Conservation (phyloP, 2,888 invertebrate genomes). For the Hesperia comma region DNA sequence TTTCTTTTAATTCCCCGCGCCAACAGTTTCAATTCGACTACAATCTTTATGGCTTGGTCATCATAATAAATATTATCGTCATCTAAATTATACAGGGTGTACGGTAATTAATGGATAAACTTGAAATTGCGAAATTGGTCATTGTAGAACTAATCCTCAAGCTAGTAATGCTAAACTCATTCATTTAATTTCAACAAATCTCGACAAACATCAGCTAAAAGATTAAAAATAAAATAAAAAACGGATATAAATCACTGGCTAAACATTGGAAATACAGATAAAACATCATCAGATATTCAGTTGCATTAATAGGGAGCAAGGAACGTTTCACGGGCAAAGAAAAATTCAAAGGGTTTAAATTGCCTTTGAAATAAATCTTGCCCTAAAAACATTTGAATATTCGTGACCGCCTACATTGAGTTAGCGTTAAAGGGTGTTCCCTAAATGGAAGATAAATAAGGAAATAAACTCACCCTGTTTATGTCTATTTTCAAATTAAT, state of each 20-base stretch:
- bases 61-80: too few species aligned
- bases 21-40: too few species aligned
- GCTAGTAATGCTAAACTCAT: too few species aligned
- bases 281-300: conserved; percentile 1
- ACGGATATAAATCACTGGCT: background rate
- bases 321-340: conserved; percentile 35
- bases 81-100: too few species aligned
- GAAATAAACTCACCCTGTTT: conserved; percentile 46
- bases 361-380: conserved; percentile 17
- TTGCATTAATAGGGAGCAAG: conserved; percentile 2
- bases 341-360: conserved; percentile 39
- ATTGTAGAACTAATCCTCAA: too few species aligned
- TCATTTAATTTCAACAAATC: too few species aligned
- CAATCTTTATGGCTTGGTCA: too few species aligned
- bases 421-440: conserved; percentile 35
- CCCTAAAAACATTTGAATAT: conserved; percentile 16
- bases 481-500: conserved; percentile 62
- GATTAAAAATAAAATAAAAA: background rate
- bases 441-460: conserved; percentile 46
- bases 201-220: too few species aligned
- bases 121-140: too few species aligned
- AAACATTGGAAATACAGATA: conserved; percentile 1
- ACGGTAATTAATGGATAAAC: too few species aligned
- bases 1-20: too few species aligned
- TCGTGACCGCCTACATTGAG: conserved; percentile 35